phyloP scores from a whole-genome alignment of 2,888 invertebrate genomes.

The Spodoptera picta region DNA sequence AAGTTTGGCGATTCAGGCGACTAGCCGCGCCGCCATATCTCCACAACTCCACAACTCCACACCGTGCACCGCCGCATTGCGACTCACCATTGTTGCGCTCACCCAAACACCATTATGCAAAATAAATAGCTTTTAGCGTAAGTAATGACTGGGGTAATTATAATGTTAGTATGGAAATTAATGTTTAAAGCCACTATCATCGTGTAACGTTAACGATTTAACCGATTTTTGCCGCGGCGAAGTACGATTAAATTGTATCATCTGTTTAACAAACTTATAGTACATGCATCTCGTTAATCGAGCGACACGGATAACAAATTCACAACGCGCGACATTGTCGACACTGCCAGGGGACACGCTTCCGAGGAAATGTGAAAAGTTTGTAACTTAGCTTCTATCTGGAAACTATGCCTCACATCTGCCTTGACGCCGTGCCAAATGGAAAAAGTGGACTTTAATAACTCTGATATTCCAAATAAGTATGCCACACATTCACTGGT shows the following conservation, averaged over 20 bases:
- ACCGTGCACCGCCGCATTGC: conserved; percentile 65
- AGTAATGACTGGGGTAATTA: conserved; percentile 75
- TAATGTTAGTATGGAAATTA: conserved; percentile 69
- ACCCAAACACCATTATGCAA: conserved; percentile 80
- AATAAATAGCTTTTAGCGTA: conserved; percentile 77
- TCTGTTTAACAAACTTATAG: conserved; percentile 45
- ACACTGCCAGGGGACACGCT: conserved; percentile 65
- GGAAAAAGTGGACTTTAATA: conserved; percentile 76
- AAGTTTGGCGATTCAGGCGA: conserved; percentile 77
- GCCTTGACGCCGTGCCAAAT: conserved; percentile 79
- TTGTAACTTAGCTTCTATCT: conserved; percentile 82
- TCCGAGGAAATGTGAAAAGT: conserved; percentile 84
- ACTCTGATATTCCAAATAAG: conserved; percentile 46
- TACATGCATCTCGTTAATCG: conserved; percentile 71
- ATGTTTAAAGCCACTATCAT: conserved; percentile 57
- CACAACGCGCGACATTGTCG: conserved; percentile 73
- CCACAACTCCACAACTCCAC: conserved; percentile 66
- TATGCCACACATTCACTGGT: conserved; percentile 42
- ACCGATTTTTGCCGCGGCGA: conserved; percentile 37
- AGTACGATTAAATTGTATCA: conserved; percentile 49
- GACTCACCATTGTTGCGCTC: conserved; percentile 74
- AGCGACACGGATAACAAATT: conserved; percentile 72
- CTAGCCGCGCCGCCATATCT: conserved; percentile 70
- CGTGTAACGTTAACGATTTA: conserved; percentile 52
- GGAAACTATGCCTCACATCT: conserved; percentile 79